Evolutionary conservation across 2,888 invertebrate genomes (phyloP), one percentile per base, ranked within the genome.

Genomic region (Microplitis deprimator): DNA sequence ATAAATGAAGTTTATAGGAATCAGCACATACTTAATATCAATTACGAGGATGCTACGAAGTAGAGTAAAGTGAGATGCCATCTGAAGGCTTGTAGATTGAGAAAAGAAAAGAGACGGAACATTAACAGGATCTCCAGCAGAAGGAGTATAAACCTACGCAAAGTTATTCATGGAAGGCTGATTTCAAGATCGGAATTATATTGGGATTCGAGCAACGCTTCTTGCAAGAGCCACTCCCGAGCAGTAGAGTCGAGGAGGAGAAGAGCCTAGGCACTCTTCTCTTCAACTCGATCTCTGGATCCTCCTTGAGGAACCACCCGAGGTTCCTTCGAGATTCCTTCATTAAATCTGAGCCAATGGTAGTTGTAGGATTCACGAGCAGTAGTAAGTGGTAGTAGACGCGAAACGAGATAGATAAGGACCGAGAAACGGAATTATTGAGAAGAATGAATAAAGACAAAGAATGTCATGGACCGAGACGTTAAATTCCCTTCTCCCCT

Each of bases 281-380:
- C 74, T 29, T 29, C n/a, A 65, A 77, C 50, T 50, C 13, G 50
- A 50, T 50, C 50, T 50, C 10, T 50, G 50, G 13, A 50, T 50
- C 50, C 50, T 77, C 69, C 73, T 77, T 64, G 17, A 73, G 73
- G 77, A 77, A 73, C 73, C 62, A 41, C 68, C 64, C 29, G 73
- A 74, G 73, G 50, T 80, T 75, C 77, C 69, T 75, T 61, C 59
- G 79, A 79, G 80, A 81, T 80, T 79, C 77, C 77, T 80, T 81
- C 81, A 79, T 82, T 81, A 82, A 77, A 77, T 79, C 79, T 68
- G 65, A 80, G 73, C 78, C 79, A 77, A 79, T 80, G 78, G 72
- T 75, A 75, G 77, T 77, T 79, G 50, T 50, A 50, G 79, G 78
- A 77, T 77, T 75, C 74, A 65, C 65, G 77, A 76, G 78, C 78